These are phyloP conservation scores for Trichoplusia ni DNA, from an alignment of 1,140 invertebrate species.

Conservation along the genomic window DNA sequence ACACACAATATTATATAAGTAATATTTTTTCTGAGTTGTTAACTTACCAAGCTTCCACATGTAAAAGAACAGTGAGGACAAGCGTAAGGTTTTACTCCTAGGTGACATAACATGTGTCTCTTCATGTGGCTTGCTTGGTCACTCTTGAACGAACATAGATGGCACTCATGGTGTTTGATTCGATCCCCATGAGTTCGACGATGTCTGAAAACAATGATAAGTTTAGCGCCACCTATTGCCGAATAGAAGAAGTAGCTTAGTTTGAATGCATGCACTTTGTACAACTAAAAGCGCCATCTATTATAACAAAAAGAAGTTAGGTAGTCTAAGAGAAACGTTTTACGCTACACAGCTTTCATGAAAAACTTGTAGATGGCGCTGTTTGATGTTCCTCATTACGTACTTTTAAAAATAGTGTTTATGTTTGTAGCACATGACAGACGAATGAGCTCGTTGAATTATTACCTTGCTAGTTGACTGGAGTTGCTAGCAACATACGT, in stretches of 20 bases:
- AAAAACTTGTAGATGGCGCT: conserved; percentile 13
- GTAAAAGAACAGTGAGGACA: conserved; percentile 92
- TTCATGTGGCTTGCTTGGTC: conserved; percentile 87
- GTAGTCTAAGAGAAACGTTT: not conserved
- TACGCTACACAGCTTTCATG: not conserved
- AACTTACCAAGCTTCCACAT: conserved; percentile 85
- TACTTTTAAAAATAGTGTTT: too few relatives aligned
- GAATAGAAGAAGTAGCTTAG: not conserved
- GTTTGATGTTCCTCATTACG: too few relatives aligned
- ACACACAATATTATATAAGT: too few relatives aligned
- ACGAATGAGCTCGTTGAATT: too few relatives aligned
- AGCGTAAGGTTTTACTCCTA: conserved; percentile 91
- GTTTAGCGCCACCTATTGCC: conserved; percentile 5
- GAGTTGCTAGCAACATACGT: conserved; percentile 85
- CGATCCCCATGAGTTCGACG: conserved; percentile 79
- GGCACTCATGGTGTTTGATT: conserved; percentile 83
- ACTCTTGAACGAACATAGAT: conserved; percentile 85
- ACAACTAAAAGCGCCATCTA: not conserved
- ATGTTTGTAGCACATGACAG: too few relatives aligned
- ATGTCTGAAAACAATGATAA: conserved; percentile 78
- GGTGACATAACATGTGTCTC: conserved; percentile 89
- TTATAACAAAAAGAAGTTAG: too few relatives aligned
- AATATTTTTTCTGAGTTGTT: too few relatives aligned
- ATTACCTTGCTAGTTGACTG: conserved; percentile 84
- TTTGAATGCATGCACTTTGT: too few relatives aligned